Percentiles rank a stretch among this genome's conserved stretches.
These are phyloP conservation scores for Philotrypesis tridentata DNA, from an alignment of 1,140 invertebrate genomes.

Conservation along the genomic window DNA sequence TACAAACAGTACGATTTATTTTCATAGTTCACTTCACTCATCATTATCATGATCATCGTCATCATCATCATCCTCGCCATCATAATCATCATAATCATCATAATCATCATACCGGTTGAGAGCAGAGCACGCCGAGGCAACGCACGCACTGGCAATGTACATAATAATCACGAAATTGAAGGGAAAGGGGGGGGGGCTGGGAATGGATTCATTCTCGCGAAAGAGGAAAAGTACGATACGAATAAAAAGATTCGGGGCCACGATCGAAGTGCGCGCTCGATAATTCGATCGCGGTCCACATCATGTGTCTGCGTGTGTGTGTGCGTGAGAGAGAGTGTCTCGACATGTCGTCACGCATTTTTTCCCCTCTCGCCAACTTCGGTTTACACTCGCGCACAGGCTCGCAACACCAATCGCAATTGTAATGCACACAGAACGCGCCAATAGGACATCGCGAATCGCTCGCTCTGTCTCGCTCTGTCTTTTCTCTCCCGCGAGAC, in stretches of 20 bases:
- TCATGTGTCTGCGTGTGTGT: neutral
- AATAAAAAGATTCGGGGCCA: constrained; percentile 55
- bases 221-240: neutral
- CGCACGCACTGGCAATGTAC: constrained; percentile 45
- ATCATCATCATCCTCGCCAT: constrained; percentile 22
- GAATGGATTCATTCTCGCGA: constrained; percentile 53
- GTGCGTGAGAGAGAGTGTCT: too few species aligned
- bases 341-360: constrained; percentile 37
- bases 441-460: neutral
- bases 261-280: constrained; percentile 62
- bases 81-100: too few species aligned
- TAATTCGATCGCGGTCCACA: constrained; percentile 66
- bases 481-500: neutral
- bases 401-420: too few species aligned
- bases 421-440: neutral
- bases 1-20: constrained; percentile 70
- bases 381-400: too few species aligned
- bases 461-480: neutral
- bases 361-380: neutral
- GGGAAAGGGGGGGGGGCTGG: constrained; percentile 44
- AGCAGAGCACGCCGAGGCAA: constrained; percentile 63
- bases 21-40: constrained; percentile 62
- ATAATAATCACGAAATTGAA: constrained; percentile 14
- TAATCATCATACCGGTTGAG: constrained; percentile 62
- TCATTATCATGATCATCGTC: constrained; percentile 22